Evolutionary conservation across 2,797 vertebrate species (phyloP).

Genomic region (Argentina silus): DNA sequence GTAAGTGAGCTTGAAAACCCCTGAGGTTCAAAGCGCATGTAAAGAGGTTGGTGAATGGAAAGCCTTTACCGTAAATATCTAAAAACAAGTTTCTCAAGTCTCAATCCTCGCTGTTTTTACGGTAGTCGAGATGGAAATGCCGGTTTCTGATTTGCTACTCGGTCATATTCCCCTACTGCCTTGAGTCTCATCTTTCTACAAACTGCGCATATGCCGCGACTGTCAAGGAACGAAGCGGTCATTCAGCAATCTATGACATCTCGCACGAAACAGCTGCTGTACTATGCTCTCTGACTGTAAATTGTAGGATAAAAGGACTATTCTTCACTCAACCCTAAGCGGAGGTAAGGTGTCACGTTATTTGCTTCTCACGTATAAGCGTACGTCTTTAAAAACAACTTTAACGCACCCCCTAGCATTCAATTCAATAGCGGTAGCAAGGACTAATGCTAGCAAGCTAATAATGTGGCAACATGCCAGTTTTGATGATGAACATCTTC

Average conservation of each 20-base stretch:
- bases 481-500: not conserved
- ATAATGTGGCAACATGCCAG: not conserved
- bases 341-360: constrained; percentile 45
- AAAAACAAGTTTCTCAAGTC: not conserved
- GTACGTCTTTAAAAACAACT: too few relatives aligned
- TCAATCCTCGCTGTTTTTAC: constrained; percentile 39
- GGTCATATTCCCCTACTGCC: not conserved
- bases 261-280: not conserved
- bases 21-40: too few relatives aligned
- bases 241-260: not conserved
- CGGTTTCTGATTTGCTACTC: constrained; percentile 62
- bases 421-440: too few relatives aligned
- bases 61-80: too few relatives aligned
- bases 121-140: constrained; percentile 50
- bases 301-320: not conserved
- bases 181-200: not conserved
- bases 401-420: too few relatives aligned
- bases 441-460: not conserved
- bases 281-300: constrained; percentile 29
- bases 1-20: too few relatives aligned
- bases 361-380: not conserved
- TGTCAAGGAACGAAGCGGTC: not conserved
- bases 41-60: too few relatives aligned
- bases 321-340: not conserved
- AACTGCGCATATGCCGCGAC: not conserved